phyloP scores from a whole-genome alignment of 2,888 invertebrate species.

The Leptothorax acervorum region DNA sequence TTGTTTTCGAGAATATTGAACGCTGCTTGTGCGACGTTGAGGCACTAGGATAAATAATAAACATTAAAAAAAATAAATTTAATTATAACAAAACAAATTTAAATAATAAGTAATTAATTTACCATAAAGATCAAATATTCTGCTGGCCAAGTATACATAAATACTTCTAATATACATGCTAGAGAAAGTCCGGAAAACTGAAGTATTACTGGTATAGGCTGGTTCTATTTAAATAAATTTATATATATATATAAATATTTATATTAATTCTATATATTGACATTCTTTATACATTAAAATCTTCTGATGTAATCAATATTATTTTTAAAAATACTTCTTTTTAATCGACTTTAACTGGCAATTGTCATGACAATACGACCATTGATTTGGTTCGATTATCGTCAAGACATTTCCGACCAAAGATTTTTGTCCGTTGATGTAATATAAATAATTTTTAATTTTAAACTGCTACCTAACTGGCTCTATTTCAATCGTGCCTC shows the following conservation, averaged over 20 bases:
- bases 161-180: not conserved
- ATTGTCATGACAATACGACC: no score
- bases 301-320: not conserved
- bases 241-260: not conserved
- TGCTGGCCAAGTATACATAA: conserved; percentile 5
- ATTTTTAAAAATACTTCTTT: no score
- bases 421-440: no score
- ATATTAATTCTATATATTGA: no score
- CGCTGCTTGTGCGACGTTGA: not conserved
- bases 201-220: not conserved
- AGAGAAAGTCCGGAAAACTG: not conserved
- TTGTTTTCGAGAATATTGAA: not conserved
- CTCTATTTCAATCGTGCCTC: no score
- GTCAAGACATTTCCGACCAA: no score
- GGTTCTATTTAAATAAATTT: not conserved
- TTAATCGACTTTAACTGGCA: no score
- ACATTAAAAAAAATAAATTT: not conserved
- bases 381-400: no score
- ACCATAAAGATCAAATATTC: not conserved
- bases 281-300: not conserved
- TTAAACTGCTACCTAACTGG: no score
- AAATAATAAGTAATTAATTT: conserved; percentile 27
- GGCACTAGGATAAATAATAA: not conserved
- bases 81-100: not conserved
- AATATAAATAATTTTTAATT: no score